Conservation (phyloP, 2,888 invertebrate genomes). For the Eupithecia vulgata region DNA sequence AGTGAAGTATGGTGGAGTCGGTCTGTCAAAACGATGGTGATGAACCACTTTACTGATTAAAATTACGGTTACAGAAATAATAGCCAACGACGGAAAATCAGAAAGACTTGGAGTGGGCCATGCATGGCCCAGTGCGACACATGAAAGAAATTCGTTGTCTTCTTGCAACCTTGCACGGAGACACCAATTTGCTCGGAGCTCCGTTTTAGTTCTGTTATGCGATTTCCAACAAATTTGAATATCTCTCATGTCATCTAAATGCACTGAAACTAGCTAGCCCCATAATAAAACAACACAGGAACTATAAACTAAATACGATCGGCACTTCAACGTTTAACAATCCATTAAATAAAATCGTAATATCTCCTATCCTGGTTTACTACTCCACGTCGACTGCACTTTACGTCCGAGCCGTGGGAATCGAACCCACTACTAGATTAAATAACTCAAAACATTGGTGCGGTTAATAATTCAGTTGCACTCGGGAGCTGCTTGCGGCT, state of each 20-base stretch:
- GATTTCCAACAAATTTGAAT: neutral
- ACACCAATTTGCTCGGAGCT: too few species aligned
- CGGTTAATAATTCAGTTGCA: constrained; percentile 56
- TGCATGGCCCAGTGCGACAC: too few species aligned
- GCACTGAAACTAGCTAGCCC: neutral
- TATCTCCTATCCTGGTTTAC: constrained; percentile 15
- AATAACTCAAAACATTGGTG: constrained; percentile 59
- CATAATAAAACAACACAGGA: neutral
- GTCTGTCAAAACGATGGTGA: too few species aligned
- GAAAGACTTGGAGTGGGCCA: too few species aligned
- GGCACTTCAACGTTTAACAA: neutral
- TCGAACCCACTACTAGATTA: constrained; percentile 56
- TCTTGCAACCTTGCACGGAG: too few species aligned
- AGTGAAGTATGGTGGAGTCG: too few species aligned
- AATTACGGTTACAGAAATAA: neutral
- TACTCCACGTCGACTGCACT: constrained; percentile 45
- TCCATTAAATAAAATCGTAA: neutral
- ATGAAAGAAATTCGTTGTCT: too few species aligned
- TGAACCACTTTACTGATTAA: too few species aligned
- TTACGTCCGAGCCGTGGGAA: constrained; percentile 48
- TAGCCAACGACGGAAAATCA: too few species aligned
- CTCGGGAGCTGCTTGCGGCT: constrained; percentile 15
- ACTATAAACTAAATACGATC: constrained; percentile 4
- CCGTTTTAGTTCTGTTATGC: too few species aligned
- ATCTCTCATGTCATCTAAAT: neutral